Evolutionary conservation across 2,797 vertebrate species (phyloP), one percentile per base, ranked within the genome.

Genomic region (Chrysolophus pictus): DNA sequence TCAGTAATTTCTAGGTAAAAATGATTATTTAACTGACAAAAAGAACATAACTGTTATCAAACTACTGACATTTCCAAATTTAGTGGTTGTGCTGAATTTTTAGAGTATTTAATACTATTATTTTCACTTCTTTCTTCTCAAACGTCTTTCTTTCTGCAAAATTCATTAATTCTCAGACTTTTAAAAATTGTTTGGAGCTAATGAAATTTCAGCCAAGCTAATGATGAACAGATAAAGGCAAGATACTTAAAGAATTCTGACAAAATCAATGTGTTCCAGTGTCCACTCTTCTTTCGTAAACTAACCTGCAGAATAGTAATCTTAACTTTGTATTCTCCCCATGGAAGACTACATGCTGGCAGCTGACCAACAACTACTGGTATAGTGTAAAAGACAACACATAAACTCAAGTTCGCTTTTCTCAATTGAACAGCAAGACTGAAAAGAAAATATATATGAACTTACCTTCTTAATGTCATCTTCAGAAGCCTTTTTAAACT

Each of bases 381-480:
- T 58, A 64, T 3, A 60, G 31, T 31, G 90, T 35, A 92, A 29
- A 78, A 81, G 14, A 44, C 13, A 64, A 71, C 3, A 72, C 1
- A 68, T n/a, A 73, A 78, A 94, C 18, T 11, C 37, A 73, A 79
- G 33, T 35, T 49, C 19, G 8, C 1, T 39, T 75, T 63, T 42
- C 2, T 42, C 39, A 72, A 39, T 33, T 4, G 26, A 71, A 70
- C 19, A 82, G 10, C 39, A 82, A 17, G 31, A 60, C 44, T 71
- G 44, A 93, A 33, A 84, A 88, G 13, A 72, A 42, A 75, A 46
- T 44, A 0, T 0, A 42, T 80, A 90, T 59, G 9, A 69, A 97
- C 97, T 39, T 97, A 99, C 99, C 98, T 99, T 99, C 97, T 99
- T 99, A 97, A 99, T 98, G 97, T 99, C 99, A 95, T 99, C 99